These are phyloP conservation scores for Garrulus glandarius DNA, from an alignment of 2,797 vertebrate genomes.

Conservation along the genomic window DNA sequence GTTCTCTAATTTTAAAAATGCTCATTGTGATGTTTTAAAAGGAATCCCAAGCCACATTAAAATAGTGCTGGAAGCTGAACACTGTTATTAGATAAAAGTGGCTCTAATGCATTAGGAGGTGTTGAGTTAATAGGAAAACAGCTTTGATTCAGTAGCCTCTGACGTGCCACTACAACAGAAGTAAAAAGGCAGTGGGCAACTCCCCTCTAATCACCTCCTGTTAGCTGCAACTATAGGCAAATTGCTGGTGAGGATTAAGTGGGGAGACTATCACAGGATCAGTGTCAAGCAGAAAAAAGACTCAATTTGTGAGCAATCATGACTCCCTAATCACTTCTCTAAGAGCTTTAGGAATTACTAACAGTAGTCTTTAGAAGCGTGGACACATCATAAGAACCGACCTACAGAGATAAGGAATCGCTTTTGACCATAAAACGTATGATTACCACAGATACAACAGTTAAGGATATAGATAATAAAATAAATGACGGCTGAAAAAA, in stretches of 20 bases:
- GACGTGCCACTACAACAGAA: constrained; percentile 57
- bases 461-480: not conserved
- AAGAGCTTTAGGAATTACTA: constrained; percentile 67
- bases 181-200: constrained; percentile 66
- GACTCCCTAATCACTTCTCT: constrained; percentile 75
- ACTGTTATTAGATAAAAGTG: constrained; percentile 66
- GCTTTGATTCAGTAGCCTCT: constrained; percentile 65
- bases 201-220: constrained; percentile 77
- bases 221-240: constrained; percentile 78
- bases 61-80: constrained; percentile 26
- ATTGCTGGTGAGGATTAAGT: constrained; percentile 79
- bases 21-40: constrained; percentile 14
- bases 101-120: constrained; percentile 64
- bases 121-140: constrained; percentile 74
- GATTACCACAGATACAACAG: not conserved
- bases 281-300: constrained; percentile 79
- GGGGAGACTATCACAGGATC: constrained; percentile 77
- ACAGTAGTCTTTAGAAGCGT: constrained; percentile 16
- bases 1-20: not conserved
- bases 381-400: constrained; percentile 1
- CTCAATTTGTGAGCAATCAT: constrained; percentile 78
- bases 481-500: not conserved
- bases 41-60: not conserved
- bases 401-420: not conserved
- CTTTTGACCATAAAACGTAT: not conserved